A percentile compares a stretch with the other conserved stretches of the same genome.
These are phyloP conservation scores for Melanargia galathea DNA, from an alignment of 2,888 invertebrate genomes.

Conservation along the genomic window DNA sequence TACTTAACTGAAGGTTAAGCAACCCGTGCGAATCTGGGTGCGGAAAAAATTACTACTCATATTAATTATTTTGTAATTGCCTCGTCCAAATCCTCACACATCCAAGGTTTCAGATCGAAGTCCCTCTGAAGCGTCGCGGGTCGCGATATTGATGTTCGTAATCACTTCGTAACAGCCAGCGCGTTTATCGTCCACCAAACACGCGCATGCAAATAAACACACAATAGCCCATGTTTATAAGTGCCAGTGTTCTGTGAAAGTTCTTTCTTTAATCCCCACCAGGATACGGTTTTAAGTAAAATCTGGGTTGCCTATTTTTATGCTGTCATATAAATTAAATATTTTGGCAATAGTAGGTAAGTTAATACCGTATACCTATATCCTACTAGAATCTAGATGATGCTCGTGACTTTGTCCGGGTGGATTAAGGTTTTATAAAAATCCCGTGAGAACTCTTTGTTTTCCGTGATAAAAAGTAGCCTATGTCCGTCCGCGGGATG, in stretches of 20 bases:
- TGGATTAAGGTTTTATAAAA: no score
- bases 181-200: constrained; percentile 43
- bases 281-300: constrained; percentile 33
- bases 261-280: not conserved
- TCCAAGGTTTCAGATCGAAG: constrained; percentile 52
- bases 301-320: constrained; percentile 30
- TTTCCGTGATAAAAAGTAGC: no score
- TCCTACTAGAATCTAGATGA: no score
- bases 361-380: not conserved
- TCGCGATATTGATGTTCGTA: constrained; percentile 76
- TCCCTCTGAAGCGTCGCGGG: constrained; percentile 65
- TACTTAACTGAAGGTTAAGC: no score
- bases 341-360: not conserved
- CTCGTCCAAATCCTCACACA: constrained; percentile 30
- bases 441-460: no score
- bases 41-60: no score
- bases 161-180: constrained; percentile 42
- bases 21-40: not conserved
- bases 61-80: not conserved
- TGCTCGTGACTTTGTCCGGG: no score
- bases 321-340: constrained; percentile 2
- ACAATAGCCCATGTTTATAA: constrained; percentile 53
- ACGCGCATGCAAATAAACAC: constrained; percentile 42
- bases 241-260: constrained; percentile 21
- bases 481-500: no score